Conservation (phyloP, 2,797 vertebrate genomes). For the Labeo calbasu region DNA sequence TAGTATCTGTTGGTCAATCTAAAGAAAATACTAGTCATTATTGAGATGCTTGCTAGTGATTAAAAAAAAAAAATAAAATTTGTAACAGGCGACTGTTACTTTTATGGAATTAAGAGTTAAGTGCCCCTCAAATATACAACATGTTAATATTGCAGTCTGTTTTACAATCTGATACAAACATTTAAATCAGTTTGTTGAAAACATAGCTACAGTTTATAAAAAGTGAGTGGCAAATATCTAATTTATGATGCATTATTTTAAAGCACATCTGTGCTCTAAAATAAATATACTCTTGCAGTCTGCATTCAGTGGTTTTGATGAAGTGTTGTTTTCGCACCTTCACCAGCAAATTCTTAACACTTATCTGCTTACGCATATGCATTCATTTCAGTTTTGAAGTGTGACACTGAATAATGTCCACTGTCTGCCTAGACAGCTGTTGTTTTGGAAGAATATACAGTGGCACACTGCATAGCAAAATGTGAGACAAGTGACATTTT, state of each 20-base stretch:
- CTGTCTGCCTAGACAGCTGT: conserved; percentile 28
- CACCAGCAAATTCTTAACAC: background rate
- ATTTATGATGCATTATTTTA: background rate
- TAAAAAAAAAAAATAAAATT: background rate
- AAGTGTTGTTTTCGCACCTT: background rate
- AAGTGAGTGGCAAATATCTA: background rate
- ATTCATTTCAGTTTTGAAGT: background rate
- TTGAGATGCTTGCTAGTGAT: background rate
- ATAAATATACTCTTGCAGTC: background rate
- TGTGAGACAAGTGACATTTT: background rate
- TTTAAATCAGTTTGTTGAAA: background rate
- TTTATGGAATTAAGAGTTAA: background rate
- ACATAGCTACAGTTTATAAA: background rate
- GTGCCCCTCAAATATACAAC: background rate
- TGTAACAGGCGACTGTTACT: background rate
- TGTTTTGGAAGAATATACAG: background rate
- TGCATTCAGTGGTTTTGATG: background rate
- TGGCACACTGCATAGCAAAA: background rate
- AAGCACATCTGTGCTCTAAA: background rate
- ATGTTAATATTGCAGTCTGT: background rate
- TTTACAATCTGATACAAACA: background rate
- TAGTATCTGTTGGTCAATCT: background rate
- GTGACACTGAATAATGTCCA: background rate
- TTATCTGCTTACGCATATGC: background rate
- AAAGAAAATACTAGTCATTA: background rate